Conservation (phyloP, 1,140 invertebrate genomes). For the Drosophila funebris region DNA sequence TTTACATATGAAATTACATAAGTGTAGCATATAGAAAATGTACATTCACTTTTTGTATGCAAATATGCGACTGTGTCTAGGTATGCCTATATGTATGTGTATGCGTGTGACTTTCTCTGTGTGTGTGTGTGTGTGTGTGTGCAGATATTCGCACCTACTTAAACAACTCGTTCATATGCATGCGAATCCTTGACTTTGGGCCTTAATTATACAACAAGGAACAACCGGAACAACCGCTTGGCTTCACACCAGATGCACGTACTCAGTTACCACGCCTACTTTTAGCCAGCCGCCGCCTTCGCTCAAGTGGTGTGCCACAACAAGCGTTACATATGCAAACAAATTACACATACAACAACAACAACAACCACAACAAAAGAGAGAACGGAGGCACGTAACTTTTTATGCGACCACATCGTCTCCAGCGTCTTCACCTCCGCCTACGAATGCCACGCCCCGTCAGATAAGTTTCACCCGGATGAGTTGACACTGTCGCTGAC, state of each 20-base stretch:
- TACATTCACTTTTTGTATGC: constrained; percentile 26
- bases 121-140: neutral
- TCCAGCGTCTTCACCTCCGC: neutral
- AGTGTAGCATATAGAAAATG: neutral
- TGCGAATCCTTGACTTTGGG: constrained; percentile 67
- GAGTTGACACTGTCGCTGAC: constrained; percentile 58
- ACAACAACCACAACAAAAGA: no score
- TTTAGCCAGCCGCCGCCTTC: neutral
- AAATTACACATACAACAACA: constrained; percentile 48
- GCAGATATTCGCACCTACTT: constrained; percentile 25
- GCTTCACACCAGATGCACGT: constrained; percentile 33
- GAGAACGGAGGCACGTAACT: constrained; percentile 52
- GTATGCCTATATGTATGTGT: no score
- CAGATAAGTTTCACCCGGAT: constrained; percentile 45
- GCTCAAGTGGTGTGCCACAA: constrained; percentile 2
- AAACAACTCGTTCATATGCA: constrained; percentile 24
- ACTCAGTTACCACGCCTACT: constrained; percentile 1
- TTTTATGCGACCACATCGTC: constrained; percentile 59
- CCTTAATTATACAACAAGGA: constrained; percentile 68
- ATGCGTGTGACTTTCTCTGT: neutral
- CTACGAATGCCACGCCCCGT: neutral
- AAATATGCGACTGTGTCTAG: neutral
- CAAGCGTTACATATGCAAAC: constrained; percentile 60
- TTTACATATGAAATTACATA: neutral
- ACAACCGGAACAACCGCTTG: constrained; percentile 59